A percentile compares a stretch with the other conserved stretches of the same genome.
Evolutionary conservation across 2,888 invertebrate genomes (phyloP).

Genomic region (Anoplius nigerrimus): DNA sequence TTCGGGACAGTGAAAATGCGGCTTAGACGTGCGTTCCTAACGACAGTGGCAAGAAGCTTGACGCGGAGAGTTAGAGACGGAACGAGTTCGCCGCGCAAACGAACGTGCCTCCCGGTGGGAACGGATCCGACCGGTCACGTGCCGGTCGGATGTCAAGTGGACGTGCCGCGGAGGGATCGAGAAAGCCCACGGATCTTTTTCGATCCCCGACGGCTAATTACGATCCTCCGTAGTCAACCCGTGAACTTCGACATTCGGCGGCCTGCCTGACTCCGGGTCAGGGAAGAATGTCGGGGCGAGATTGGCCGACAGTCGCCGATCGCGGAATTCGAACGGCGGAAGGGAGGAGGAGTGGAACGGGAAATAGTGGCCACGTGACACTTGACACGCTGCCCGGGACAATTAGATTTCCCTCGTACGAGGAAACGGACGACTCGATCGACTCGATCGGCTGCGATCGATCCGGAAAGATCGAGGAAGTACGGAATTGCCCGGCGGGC

Average conservation of each 20-base stretch:
- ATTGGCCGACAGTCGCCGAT: not conserved
- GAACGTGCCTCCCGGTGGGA: not conserved
- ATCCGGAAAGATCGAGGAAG: constrained; percentile 37
- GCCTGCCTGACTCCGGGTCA: too few relatives aligned
- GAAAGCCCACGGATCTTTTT: constrained; percentile 28
- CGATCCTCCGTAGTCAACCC: not conserved
- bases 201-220: too few relatives aligned
- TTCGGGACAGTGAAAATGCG: constrained; percentile 39
- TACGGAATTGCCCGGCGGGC: not conserved
- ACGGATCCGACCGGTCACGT: not conserved
- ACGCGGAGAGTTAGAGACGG: not conserved
- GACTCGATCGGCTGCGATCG: too few relatives aligned
- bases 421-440: not conserved
- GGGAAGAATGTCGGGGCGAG: not conserved
- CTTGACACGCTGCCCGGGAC: too few relatives aligned
- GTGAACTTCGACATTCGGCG: too few relatives aligned
- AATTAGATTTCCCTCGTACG: too few relatives aligned
- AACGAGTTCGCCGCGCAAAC: not conserved
- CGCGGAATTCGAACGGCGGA: constrained; percentile 6
- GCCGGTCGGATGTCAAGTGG: constrained; percentile 3
- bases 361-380: not conserved
- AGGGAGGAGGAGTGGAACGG: not conserved
- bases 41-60: not conserved
- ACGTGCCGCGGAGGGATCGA: constrained; percentile 13
- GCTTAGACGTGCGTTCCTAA: constrained; percentile 35